Conservation (phyloP, 1,140 invertebrate genomes). For the Drosophila tropicalis region DNA sequence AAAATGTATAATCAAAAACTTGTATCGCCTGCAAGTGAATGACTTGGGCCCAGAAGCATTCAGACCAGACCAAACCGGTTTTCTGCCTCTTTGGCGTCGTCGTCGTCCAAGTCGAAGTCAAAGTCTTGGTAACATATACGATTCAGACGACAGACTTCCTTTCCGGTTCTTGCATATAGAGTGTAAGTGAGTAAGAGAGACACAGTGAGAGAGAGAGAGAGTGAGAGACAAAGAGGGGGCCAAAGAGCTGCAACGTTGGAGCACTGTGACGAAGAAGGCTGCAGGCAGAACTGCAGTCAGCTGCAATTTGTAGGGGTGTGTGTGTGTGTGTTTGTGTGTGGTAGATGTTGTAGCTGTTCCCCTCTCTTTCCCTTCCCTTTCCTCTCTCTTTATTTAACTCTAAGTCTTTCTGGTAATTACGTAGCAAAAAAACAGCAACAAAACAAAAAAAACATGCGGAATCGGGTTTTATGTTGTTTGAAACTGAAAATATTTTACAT, state of each 20-base stretch:
- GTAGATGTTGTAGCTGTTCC: slow-evolving; percentile 7
- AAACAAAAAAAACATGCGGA: slow-evolving; percentile 54
- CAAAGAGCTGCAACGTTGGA: background rate
- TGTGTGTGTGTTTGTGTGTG: background rate
- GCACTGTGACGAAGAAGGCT: background rate
- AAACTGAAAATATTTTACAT: slow-evolving; percentile 72
- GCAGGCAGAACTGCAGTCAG: slow-evolving; percentile 56
- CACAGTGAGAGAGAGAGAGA: background rate
- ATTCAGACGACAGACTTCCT: slow-evolving; percentile 61
- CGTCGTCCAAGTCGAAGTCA: slow-evolving; percentile 44
- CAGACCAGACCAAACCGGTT: slow-evolving; percentile 53
- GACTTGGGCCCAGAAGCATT: slow-evolving; percentile 73
- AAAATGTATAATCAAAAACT: slow-evolving; percentile 42
- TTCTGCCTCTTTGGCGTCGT: slow-evolving; percentile 17
- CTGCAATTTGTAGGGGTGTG: slow-evolving; percentile 59
- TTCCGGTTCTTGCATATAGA: slow-evolving; percentile 71
- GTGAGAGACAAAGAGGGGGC: background rate
- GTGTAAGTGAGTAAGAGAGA: background rate
- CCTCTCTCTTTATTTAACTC: slow-evolving; percentile 24
- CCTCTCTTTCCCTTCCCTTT: slow-evolving; percentile 16
- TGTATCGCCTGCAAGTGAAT: slow-evolving; percentile 76
- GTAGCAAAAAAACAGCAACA: slow-evolving; percentile 31
- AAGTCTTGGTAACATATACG: slow-evolving; percentile 78
- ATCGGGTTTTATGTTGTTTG: slow-evolving; percentile 67
- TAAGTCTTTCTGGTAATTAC: slow-evolving; percentile 73